Conservation (phyloP, 2,797 vertebrate genomes). For the Acanthurus lineatus region DNA sequence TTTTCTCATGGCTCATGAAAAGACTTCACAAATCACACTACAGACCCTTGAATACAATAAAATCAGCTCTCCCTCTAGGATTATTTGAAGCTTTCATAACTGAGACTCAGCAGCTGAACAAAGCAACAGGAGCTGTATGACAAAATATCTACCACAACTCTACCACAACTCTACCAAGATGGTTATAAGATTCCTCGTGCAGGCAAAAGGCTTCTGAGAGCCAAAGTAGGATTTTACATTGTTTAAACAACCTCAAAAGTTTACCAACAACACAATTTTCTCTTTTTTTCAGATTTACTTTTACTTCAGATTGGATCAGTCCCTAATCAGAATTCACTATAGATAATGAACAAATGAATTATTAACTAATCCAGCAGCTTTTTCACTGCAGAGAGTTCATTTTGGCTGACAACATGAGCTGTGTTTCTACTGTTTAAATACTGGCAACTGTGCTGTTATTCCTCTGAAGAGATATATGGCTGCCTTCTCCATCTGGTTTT, state of each 20-base stretch:
- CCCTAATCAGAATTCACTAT: conserved; percentile 20
- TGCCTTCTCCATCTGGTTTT: conserved; percentile 28
- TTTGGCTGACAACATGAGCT: conserved; percentile 44
- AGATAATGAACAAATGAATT: conserved; percentile 54
- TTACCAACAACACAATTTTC: background rate
- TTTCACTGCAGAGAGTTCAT: conserved; percentile 43
- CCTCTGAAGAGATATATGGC: conserved; percentile 28
- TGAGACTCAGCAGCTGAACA: conserved; percentile 24
- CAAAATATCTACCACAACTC: background rate
- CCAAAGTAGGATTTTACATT: conserved; percentile 13
- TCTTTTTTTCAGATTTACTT: conserved; percentile 22
- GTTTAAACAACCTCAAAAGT: conserved; percentile 4
- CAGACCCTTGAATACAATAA: background rate
- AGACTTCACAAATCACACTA: conserved; percentile 4
- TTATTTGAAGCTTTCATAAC: conserved; percentile 7
- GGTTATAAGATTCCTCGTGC: conserved; percentile 2
- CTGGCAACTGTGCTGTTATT: conserved; percentile 37
- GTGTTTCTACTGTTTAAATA: conserved; percentile 47
- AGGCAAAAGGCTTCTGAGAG: conserved; percentile 13
- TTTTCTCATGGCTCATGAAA: conserved; percentile 8
- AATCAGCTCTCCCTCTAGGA: conserved; percentile 1
- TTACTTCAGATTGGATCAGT: background rate
- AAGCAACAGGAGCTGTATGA: background rate
- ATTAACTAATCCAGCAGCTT: conserved; percentile 55
- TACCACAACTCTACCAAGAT: background rate